These are phyloP conservation scores for Atherinosoma microstoma DNA, from an alignment of 2,797 vertebrate species.

Conservation along the genomic window DNA sequence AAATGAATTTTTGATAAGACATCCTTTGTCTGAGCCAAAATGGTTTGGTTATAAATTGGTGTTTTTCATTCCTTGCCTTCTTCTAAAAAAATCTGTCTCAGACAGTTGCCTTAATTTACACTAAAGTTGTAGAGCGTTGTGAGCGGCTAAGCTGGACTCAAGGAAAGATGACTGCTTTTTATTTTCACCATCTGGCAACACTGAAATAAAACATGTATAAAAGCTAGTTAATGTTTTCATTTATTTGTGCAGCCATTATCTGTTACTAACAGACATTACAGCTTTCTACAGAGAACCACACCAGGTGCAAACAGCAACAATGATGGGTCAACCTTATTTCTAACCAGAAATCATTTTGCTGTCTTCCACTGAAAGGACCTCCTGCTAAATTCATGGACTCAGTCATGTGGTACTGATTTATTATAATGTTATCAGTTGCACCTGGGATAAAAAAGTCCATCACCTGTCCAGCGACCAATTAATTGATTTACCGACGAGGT, in stretches of 20 bases:
- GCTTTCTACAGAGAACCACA: neutral
- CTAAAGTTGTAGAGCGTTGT: neutral
- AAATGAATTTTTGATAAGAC: neutral
- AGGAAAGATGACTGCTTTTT: neutral
- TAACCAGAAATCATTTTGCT: neutral
- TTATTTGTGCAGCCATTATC: neutral
- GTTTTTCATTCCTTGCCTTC: neutral
- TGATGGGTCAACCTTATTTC: neutral
- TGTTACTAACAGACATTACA: neutral
- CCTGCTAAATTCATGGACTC: neutral
- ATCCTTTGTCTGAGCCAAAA: neutral
- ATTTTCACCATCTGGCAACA: neutral
- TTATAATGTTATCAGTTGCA: too few species aligned
- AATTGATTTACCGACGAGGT: neutral
- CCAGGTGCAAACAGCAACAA: neutral
- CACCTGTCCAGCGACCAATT: too few species aligned
- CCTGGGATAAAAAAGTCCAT: too few species aligned
- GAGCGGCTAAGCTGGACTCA: neutral
- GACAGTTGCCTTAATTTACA: neutral
- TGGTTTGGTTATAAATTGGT: neutral
- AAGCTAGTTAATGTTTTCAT: neutral
- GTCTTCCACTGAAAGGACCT: neutral
- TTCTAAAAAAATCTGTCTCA: neutral
- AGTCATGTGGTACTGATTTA: too few species aligned
- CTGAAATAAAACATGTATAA: neutral